A percentile compares a stretch with the other conserved stretches of the same genome.
Conservation (phyloP, 2,888 invertebrate genomes). For the Epinotia nisella region DNA sequence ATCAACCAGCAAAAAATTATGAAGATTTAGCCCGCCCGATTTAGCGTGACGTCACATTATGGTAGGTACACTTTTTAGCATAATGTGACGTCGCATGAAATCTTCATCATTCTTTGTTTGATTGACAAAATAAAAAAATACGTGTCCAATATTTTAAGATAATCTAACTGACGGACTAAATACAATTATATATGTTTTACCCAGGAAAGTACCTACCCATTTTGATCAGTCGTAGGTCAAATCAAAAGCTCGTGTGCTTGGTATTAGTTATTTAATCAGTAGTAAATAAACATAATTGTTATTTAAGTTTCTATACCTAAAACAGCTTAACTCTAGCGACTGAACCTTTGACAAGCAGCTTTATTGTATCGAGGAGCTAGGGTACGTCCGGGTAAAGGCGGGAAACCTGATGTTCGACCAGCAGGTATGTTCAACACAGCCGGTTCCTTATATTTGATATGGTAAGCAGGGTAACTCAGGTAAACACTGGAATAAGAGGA, state of each 20-base stretch:
- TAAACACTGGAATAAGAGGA: slow-evolving; percentile 70
- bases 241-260: background rate
- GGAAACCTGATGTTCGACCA: slow-evolving; percentile 69
- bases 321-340: slow-evolving; percentile 53
- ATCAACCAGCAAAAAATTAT: too few relatives aligned
- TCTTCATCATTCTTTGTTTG: too few relatives aligned
- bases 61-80: too few relatives aligned
- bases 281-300: background rate
- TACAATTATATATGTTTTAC: too few relatives aligned
- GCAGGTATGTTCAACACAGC: slow-evolving; percentile 73
- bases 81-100: too few relatives aligned
- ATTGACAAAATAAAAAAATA: too few relatives aligned
- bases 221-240: too few relatives aligned
- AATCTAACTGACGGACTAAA: too few relatives aligned
- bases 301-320: background rate
- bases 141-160: too few relatives aligned
- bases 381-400: slow-evolving; percentile 78
- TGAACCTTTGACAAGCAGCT: slow-evolving; percentile 72
- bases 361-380: slow-evolving; percentile 80
- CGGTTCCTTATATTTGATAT: slow-evolving; percentile 83
- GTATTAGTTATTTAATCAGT: background rate
- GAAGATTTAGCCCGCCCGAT: too few relatives aligned
- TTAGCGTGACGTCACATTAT: too few relatives aligned
- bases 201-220: too few relatives aligned
- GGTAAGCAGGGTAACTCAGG: slow-evolving; percentile 79